Conservation (phyloP, 2,888 invertebrate genomes). For the Tenodera sinensis region DNA sequence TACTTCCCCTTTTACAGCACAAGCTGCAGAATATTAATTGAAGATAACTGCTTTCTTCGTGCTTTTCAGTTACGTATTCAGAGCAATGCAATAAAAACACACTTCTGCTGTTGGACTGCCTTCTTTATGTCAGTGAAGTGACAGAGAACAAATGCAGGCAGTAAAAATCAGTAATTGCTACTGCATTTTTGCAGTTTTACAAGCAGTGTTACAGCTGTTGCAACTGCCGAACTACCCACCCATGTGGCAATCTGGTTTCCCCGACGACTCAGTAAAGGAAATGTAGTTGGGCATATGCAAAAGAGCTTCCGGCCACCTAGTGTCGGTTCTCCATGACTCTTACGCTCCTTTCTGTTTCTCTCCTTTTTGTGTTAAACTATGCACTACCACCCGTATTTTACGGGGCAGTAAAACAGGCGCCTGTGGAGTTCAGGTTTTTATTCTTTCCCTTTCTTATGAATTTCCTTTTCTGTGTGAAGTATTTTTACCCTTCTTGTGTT, state of each 20-base stretch:
- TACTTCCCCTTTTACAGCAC: not conserved
- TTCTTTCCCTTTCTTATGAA: not conserved
- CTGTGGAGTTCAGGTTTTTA: not conserved
- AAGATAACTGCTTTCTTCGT: not conserved
- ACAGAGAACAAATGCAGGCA: not conserved
- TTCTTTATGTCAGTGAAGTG: not conserved
- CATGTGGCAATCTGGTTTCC: not conserved
- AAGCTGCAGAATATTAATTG: not conserved
- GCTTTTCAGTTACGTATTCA: not conserved
- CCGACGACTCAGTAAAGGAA: not conserved
- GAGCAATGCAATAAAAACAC: not conserved
- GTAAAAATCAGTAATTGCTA: not conserved
- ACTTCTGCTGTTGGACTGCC: not conserved
- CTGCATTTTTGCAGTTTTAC: not conserved
- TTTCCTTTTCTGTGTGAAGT: not conserved
- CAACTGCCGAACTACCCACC: not conserved
- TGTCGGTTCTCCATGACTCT: not conserved
- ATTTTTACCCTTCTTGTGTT: not conserved
- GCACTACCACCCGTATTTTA: conserved; percentile 6
- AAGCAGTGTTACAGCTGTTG: not conserved
- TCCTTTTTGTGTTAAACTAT: not conserved
- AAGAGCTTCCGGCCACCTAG: not conserved
- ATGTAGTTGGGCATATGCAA: not conserved
- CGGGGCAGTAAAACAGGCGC: conserved; percentile 8
- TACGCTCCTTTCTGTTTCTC: not conserved